phyloP scores from a whole-genome alignment of 2,113 vertebrate genomes.

The Corythoichthys haematopterus region DNA sequence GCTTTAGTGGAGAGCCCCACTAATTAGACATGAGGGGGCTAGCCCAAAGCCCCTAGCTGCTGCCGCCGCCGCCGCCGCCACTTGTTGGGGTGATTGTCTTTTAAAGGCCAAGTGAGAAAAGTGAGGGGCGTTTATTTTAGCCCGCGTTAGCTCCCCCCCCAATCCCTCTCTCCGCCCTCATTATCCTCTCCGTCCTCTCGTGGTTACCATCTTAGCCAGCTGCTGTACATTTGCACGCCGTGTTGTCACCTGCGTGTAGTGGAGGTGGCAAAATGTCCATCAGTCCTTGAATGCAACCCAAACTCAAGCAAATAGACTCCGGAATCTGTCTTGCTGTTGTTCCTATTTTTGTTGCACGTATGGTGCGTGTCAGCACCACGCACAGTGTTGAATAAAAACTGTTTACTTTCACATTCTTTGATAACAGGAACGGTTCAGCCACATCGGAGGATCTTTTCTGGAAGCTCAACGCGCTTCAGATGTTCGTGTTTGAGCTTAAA shows the following conservation, averaged over 20 bases:
- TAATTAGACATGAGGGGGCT: conserved; percentile 70
- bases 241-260: conserved; percentile 51
- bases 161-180: background rate
- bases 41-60: conserved; percentile 64
- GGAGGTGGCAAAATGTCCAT: conserved; percentile 35
- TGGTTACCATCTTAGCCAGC: conserved; percentile 43
- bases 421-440: conserved; percentile 83
- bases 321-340: background rate
- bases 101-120: conserved; percentile 73
- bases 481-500: conserved; percentile 91
- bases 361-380: background rate
- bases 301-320: background rate
- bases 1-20: conserved; percentile 61
- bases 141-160: conserved; percentile 7
- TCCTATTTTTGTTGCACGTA: background rate
- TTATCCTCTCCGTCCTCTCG: background rate
- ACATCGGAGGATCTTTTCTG: conserved; percentile 96
- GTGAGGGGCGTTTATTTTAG: conserved; percentile 48
- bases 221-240: conserved; percentile 68
- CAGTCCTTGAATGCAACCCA: conserved; percentile 41
- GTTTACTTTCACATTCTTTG: background rate
- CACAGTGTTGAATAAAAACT: background rate
- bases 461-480: conserved; percentile 95
- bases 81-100: conserved; percentile 78
- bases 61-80: conserved; percentile 62